Evolutionary conservation across 2,113 vertebrate species (phyloP).

Genomic region (Geococcyx californianus): DNA sequence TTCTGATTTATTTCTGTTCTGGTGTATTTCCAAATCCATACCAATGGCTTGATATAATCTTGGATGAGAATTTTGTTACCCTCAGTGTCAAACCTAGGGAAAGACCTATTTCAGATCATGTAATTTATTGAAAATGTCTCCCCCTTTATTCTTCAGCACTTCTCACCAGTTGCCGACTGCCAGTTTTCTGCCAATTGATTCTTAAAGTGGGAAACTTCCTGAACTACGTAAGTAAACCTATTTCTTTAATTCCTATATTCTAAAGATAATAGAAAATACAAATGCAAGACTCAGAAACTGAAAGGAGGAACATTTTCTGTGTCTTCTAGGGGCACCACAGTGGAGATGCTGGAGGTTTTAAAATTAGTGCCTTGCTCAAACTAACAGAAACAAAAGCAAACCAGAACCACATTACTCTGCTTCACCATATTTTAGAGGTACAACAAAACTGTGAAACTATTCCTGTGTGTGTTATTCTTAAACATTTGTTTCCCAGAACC

Average conservation of each 20-base stretch:
- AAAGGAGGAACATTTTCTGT: neutral
- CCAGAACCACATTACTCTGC: constrained; percentile 86
- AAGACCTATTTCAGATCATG: neutral
- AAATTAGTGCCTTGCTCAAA: constrained; percentile 88
- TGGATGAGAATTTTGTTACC: neutral
- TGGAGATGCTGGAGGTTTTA: constrained; percentile 91
- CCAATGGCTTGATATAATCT: neutral
- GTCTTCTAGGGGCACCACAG: constrained; percentile 88
- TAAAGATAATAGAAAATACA: neutral
- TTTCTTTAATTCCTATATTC: neutral
- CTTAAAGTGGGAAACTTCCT: constrained; percentile 95
- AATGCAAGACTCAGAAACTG: neutral
- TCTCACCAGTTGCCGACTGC: constrained; percentile 80
- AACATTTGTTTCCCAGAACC: neutral
- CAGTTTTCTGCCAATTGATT: constrained; percentile 88
- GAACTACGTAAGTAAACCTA: constrained; percentile 85
- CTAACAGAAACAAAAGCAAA: constrained; percentile 93
- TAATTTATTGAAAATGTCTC: neutral
- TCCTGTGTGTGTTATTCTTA: neutral
- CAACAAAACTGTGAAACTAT: neutral
- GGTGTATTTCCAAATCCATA: neutral
- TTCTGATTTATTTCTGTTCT: constrained; percentile 16
- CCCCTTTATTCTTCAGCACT: constrained; percentile 75
- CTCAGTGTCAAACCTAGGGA: neutral
- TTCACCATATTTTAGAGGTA: constrained; percentile 96